phyloP scores from a whole-genome alignment of 2,888 invertebrate species.

The Bibio marci region DNA sequence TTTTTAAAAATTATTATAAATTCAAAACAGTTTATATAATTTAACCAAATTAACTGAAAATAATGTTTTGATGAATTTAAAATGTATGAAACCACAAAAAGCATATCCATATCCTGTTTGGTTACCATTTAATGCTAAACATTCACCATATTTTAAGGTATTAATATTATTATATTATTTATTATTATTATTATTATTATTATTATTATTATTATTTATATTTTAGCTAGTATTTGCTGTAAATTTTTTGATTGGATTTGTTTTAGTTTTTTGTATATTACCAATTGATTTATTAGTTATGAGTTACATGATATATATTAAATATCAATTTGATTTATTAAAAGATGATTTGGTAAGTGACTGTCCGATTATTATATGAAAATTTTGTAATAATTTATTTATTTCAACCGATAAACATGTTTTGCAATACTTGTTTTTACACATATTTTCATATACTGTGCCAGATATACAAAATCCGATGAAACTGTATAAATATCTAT shows the following conservation, averaged over 20 bases:
- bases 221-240: not conserved
- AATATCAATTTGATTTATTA: slow-evolving; percentile 1
- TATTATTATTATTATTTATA: not conserved
- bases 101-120: slow-evolving; percentile 1
- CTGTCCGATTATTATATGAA: too few species aligned
- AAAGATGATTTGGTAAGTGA: slow-evolving; percentile 1
- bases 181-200: too few species aligned
- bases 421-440: too few species aligned
- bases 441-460: too few species aligned
- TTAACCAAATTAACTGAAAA: too few species aligned
- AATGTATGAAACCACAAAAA: not conserved
- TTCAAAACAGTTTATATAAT: too few species aligned
- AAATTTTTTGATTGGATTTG: slow-evolving; percentile 1
- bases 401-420: too few species aligned
- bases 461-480: too few species aligned
- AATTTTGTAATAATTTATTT: too few species aligned
- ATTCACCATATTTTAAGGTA: not conserved
- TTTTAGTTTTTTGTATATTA: not conserved
- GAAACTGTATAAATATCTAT: too few species aligned
- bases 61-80: not conserved
- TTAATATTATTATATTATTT: too few species aligned
- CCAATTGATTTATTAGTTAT: slow-evolving; percentile 2
- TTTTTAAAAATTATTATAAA: too few species aligned
- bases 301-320: slow-evolving; percentile 2
- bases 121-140: slow-evolving; percentile 1